phyloP scores from a whole-genome alignment of 2,888 invertebrate species.

The Apantesis nais region DNA sequence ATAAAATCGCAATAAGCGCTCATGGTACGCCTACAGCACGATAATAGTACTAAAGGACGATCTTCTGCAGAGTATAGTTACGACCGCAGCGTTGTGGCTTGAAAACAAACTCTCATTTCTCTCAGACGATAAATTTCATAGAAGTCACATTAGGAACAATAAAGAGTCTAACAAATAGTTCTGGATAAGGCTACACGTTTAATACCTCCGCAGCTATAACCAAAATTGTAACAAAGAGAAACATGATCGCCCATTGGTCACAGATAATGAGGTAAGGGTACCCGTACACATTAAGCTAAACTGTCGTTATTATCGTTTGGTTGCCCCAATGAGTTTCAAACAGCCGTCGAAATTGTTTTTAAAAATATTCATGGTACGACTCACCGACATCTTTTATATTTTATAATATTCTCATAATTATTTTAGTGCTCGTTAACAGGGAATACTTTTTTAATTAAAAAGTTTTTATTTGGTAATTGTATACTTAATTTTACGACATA shows the following conservation, averaged over 20 bases:
- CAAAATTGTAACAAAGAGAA: slow-evolving; percentile 22
- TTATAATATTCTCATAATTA: not conserved
- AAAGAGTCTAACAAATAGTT: slow-evolving; percentile 13
- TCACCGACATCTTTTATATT: not conserved
- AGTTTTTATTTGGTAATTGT: not conserved
- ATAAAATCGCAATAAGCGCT: too few species aligned
- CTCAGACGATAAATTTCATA: slow-evolving; percentile 6
- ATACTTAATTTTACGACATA: not conserved
- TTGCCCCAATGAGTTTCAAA: slow-evolving; percentile 23
- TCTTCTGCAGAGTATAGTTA: not conserved
- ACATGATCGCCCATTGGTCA: slow-evolving; percentile 37
- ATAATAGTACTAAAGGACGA: not conserved
- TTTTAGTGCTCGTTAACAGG: not conserved
- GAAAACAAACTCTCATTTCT: slow-evolving; percentile 2
- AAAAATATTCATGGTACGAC: slow-evolving; percentile 11
- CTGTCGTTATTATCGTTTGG: slow-evolving; percentile 37
- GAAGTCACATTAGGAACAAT: slow-evolving; percentile 4
- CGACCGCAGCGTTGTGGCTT: not conserved
- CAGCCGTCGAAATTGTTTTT: slow-evolving; percentile 19
- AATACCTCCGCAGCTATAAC: not conserved
- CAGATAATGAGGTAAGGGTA: slow-evolving; percentile 31
- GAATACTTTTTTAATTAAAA: not conserved
- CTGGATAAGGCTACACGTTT: slow-evolving; percentile 26
- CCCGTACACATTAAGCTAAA: slow-evolving; percentile 40
- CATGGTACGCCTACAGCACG: too few species aligned